Percentiles rank a stretch among this genome's conserved stretches.
phyloP scores from a whole-genome alignment of 2,797 vertebrate genomes.

The Cheirogaleus major region DNA sequence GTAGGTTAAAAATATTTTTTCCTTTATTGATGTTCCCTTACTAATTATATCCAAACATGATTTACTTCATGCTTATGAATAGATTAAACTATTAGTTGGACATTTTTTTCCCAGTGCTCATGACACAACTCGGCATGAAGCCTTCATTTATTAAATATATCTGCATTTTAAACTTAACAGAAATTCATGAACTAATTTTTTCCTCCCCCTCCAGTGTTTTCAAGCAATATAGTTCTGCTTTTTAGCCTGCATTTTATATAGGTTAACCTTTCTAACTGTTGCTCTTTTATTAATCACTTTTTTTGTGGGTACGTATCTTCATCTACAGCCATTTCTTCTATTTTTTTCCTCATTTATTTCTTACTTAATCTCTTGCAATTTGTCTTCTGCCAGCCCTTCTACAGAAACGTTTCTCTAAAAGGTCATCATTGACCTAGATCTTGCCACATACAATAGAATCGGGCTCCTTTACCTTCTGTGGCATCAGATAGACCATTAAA shows the following conservation, averaged over 20 bases:
- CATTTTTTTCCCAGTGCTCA: constrained; percentile 29
- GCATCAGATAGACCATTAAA: background rate
- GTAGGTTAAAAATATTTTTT: constrained; percentile 66
- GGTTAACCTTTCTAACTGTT: background rate
- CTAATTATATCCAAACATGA: constrained; percentile 62
- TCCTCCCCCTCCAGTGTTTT: background rate
- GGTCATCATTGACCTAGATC: background rate
- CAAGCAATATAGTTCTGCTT: background rate
- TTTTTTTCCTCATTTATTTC: background rate
- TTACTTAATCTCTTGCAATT: background rate
- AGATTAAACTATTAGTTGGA: constrained; percentile 47
- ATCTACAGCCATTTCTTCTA: background rate
- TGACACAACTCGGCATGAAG: background rate
- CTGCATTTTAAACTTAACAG: constrained; percentile 5
- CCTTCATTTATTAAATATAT: constrained; percentile 40
- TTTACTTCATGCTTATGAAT: constrained; percentile 66
- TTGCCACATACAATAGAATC: background rate
- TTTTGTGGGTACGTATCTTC: background rate
- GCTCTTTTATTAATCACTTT: background rate
- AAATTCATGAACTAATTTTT: constrained; percentile 25
- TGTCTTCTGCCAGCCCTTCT: background rate
- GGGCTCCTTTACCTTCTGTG: background rate
- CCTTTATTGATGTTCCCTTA: constrained; percentile 63
- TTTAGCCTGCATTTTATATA: background rate
- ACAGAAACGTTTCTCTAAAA: constrained; percentile 25